Base-by-base conservation (phyloP, 2,113 vertebrate genomes). In the Trochalopteron elliotii region DNA sequence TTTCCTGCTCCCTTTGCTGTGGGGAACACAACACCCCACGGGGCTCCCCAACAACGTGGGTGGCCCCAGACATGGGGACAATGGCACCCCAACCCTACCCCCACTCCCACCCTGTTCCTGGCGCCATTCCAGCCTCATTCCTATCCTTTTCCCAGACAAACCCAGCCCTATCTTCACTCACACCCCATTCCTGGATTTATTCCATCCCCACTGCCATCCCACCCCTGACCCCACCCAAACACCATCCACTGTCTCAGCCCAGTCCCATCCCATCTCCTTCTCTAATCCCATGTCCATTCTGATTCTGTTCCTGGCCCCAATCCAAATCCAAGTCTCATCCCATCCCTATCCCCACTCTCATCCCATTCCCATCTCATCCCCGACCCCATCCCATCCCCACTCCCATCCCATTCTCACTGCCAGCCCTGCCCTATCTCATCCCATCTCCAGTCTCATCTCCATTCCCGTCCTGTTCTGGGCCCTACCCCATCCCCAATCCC, bases 41-140 rank as follows among this genome's bases (percentile, higher is more conserved):
- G 77, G 35, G 60, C 3, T 31, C 30, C 67, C 50, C 0, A 0
- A 1, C 15, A 74, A 44, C 0, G 1, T 2, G 21, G 56, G 28
- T 44, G 59, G 68, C 37, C 19, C 30, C 19, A 24, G 44, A 28
- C 37, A 18, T 0, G 3, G 28, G 19, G 45, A n/a, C n/a, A 57
- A 1, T 0, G 0, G 59, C 17, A 20, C 25, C 55, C 44, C 31
- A 12, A 8, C 5, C 33, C 31, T 2, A 1, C 7, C 25, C 52
- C 44, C 18, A 17, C 30, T 33, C 60, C 60, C 17, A 45, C 1
- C 44, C 45, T 13, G 18, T 0, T 70, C 47, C 74, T 87, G 84
- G 55, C 28, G 55, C 23, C 55, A 23, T 37, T 27, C 72, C 63
- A 60, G 37, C 9, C 45, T 12, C 55, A 12, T 10, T n/a, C 10